These are phyloP conservation scores for Apodemus sylvaticus DNA, from an alignment of 2,113 vertebrate genomes.

Conservation along the genomic window DNA sequence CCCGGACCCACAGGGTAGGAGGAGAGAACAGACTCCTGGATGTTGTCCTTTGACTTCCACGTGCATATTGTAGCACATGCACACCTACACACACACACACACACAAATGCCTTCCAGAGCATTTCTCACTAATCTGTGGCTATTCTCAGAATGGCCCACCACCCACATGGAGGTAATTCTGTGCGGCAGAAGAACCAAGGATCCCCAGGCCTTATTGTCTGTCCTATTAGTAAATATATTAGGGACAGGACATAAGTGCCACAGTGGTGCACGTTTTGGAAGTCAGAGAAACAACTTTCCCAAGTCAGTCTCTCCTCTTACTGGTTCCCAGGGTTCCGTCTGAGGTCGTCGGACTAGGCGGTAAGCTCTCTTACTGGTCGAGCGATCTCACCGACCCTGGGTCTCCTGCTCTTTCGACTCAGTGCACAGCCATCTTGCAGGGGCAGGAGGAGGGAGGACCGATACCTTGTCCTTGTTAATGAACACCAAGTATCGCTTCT, in stretches of 20 bases:
- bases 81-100: neutral
- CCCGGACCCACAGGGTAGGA: neutral
- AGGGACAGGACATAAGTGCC: neutral
- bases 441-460: neutral
- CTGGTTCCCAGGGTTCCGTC: neutral
- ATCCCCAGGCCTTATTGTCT: neutral
- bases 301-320: neutral
- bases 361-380: neutral
- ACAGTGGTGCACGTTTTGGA: neutral
- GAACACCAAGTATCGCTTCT: constrained; percentile 88
- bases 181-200: too few relatives aligned
- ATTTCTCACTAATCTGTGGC: neutral
- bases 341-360: too few relatives aligned
- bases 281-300: neutral
- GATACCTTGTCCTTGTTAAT: constrained; percentile 93
- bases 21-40: neutral
- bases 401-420: neutral
- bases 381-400: too few relatives aligned
- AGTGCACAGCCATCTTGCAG: rapidly evolving
- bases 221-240: neutral
- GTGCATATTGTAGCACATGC: too few relatives aligned
- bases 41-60: neutral
- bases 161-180: rapidly evolving
- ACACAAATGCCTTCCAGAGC: neutral
- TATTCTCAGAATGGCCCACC: neutral